Conservation (phyloP, 2,797 vertebrate genomes). For the Lemur catta region DNA sequence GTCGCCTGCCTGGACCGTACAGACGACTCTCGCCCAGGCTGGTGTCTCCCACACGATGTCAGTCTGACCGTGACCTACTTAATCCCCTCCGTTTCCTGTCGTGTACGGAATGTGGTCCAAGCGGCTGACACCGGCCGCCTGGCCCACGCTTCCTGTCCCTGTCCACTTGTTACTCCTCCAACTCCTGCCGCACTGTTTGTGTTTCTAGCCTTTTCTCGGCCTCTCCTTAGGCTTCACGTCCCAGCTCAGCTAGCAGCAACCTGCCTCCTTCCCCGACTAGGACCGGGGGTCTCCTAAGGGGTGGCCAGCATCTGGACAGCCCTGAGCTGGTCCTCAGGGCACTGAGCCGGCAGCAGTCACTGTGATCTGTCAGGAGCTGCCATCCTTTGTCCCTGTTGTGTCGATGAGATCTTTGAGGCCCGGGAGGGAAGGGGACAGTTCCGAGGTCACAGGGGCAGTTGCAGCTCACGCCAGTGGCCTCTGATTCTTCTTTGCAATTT, state of each 20-base stretch:
- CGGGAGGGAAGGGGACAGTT: neutral
- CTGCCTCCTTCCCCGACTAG: neutral
- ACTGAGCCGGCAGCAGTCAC: neutral
- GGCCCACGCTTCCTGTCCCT: neutral
- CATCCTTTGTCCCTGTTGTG: neutral
- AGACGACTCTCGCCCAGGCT: neutral
- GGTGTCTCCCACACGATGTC: neutral
- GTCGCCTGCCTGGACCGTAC: neutral
- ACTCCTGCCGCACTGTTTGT: neutral
- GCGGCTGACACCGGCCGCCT: neutral
- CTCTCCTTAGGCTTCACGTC: neutral
- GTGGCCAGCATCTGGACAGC: neutral
- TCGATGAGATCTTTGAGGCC: neutral
- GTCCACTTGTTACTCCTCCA: neutral
- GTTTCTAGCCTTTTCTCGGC: neutral
- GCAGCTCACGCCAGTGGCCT: neutral
- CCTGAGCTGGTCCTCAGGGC: neutral
- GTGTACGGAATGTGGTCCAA: neutral
- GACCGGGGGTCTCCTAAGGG: neutral
- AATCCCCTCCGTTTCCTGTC: neutral
- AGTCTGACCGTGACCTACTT: constrained; percentile 15
- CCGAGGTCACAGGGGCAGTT: neutral
- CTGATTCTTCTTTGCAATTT: neutral
- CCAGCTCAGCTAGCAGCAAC: no score
- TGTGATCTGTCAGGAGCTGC: neutral